Base-by-base conservation (phyloP, 2,888 invertebrate genomes). In the Ecliptopera silaceata region DNA sequence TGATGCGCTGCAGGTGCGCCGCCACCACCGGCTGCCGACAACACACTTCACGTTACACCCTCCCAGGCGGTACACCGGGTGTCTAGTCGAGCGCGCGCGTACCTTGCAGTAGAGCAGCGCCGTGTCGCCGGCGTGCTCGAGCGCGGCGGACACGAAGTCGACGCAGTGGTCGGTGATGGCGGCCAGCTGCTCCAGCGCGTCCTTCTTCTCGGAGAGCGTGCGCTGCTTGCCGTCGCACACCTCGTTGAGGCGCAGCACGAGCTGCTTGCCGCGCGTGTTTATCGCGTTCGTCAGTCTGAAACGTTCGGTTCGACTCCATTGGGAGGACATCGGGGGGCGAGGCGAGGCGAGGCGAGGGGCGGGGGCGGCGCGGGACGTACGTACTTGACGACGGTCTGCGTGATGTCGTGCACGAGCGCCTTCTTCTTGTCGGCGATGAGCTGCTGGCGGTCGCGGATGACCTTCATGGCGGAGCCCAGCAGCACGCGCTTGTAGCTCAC, bases 121-220 rank as follows among this genome's bases (percentile, higher is more conserved):
- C 86, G 96, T 95, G 82, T 97, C 97, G 68, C 95, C 95, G 64
- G 96, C 96, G 76, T 77, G 73, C 42, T 94, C 94, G 44, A 97
- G 88, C 26, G 96, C 96, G 69, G 93, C 93, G 74, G 94, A 93
- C 53, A 97, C 96, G 86, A 97, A 97, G 65, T 94, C 93, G 68
- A 97, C 95, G 82, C 97, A 97, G 88, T 98, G 97, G 88, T 97
- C 97, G 12, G 97, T 96, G 80, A 97, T 95, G 77, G 94, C 94
- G 0, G 96, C 96, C 11, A 97, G 92, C 75, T 96, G 94, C 76
- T 96, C 94, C 43, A 97, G 87, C 43, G 97, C 97, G 49, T 95
- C 93, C 80, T 96, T 96, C 84, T 97, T 97, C 86, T 97, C 96
- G 69, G 94, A 94, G 41, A 97, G 89, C 39, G 97, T 96, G 77